phyloP scores from a whole-genome alignment of 2,797 vertebrate genomes.

The Antennarius maculatus region DNA sequence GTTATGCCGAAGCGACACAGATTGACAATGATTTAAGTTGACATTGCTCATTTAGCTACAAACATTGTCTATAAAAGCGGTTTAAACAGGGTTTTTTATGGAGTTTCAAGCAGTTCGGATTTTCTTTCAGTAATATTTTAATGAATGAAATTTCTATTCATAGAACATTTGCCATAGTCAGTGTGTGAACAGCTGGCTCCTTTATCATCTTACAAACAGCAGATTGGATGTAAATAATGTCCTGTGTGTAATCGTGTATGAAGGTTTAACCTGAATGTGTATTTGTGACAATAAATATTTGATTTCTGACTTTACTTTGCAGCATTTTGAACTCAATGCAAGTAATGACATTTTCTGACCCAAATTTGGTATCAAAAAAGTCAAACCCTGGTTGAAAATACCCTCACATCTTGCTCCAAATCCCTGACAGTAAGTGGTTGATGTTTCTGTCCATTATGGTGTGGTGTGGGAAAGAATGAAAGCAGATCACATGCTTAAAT shows the following conservation, averaged over 20 bases:
- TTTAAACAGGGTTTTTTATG: conserved; percentile 53
- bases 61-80: conserved; percentile 39
- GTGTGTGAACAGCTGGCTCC: conserved; percentile 15
- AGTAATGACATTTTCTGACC: neutral
- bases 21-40: conserved; percentile 34
- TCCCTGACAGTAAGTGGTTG: neutral
- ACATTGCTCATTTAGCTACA: conserved; percentile 33
- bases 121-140: conserved; percentile 8
- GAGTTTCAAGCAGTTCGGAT: conserved; percentile 32
- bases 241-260: conserved; percentile 18
- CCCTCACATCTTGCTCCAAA: neutral
- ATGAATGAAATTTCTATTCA: conserved; percentile 12
- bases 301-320: conserved; percentile 1
- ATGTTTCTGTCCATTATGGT: neutral
- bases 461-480: neutral
- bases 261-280: conserved; percentile 25
- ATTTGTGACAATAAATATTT: conserved; percentile 37
- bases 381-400: neutral
- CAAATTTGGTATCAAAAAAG: no score
- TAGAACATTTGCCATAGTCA: conserved; percentile 10
- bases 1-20: conserved; percentile 5
- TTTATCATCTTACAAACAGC: conserved; percentile 23
- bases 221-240: conserved; percentile 61
- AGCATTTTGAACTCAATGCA: neutral
- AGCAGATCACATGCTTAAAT: neutral